A percentile compares a stretch with the other conserved stretches of the same genome.
Conservation (phyloP, 1,140 invertebrate genomes). For the Sitobion miscanthi region DNA sequence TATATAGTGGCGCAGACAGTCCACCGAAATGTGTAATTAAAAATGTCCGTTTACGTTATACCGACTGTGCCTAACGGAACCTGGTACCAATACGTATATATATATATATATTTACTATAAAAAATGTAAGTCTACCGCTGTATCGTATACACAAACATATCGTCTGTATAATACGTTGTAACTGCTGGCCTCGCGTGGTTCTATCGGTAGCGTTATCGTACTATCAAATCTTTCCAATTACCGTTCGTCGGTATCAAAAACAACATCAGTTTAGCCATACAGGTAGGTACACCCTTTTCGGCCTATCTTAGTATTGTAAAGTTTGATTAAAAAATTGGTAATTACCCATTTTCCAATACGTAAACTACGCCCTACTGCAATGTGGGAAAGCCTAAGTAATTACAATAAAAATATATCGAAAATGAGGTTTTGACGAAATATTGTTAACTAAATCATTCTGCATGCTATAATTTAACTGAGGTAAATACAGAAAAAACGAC, state of each 20-base stretch:
- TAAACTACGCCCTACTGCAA: no score
- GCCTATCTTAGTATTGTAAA: neutral
- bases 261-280: neutral
- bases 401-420: no score
- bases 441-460: no score
- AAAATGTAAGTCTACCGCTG: no score
- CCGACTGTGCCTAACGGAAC: neutral
- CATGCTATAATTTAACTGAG: no score
- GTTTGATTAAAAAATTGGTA: neutral
- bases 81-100: conserved; percentile 11
- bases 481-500: no score
- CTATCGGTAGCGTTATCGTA: neutral
- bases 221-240: conserved; percentile 21
- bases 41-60: neutral
- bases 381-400: no score
- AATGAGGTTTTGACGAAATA: no score
- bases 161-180: neutral
- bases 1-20: neutral
- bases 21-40: conserved; percentile 29
- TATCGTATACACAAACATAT: no score
- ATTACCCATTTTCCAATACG: neutral
- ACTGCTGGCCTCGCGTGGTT: neutral
- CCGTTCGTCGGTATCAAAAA: neutral
- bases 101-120: neutral
- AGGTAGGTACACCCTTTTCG: neutral